phyloP scores from a whole-genome alignment of 2,888 invertebrate genomes.

The Leucozona laternaria region DNA sequence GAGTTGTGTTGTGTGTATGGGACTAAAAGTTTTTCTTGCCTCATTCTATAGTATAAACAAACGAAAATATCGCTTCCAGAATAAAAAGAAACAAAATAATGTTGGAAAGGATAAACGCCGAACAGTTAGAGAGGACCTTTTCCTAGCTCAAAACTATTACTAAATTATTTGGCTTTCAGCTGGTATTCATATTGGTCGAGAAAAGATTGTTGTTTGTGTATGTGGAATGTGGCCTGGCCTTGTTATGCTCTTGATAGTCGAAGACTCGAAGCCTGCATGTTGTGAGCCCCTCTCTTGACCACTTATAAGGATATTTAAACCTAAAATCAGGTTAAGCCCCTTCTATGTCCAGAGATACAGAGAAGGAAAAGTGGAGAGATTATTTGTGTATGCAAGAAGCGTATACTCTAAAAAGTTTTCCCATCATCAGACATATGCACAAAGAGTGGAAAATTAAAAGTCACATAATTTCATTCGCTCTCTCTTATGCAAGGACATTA shows the following conservation, averaged over 20 bases:
- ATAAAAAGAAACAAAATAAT: constrained; percentile 19
- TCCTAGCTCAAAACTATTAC: constrained; percentile 46
- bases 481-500: constrained; percentile 49
- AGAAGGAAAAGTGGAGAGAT: constrained; percentile 12
- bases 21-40: constrained; percentile 37
- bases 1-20: not conserved
- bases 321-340: constrained; percentile 70
- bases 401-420: constrained; percentile 43
- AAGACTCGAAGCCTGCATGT: constrained; percentile 18
- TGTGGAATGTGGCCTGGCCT: not conserved
- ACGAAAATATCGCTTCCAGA: constrained; percentile 16
- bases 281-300: constrained; percentile 45
- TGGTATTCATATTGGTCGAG: constrained; percentile 52
- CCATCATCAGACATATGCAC: not conserved
- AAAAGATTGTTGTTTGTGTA: constrained; percentile 10
- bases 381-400: constrained; percentile 43
- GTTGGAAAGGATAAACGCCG: constrained; percentile 12
- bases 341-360: constrained; percentile 39
- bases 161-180: constrained; percentile 72
- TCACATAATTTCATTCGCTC: constrained; percentile 57
- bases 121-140: constrained; percentile 4
- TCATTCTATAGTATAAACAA: not conserved
- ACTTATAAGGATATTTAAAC: constrained; percentile 74
- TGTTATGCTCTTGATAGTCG: not conserved
- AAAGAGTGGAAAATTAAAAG: constrained; percentile 59